phyloP scores from a whole-genome alignment of 2,797 vertebrate genomes.

The Diceros bicornis region DNA sequence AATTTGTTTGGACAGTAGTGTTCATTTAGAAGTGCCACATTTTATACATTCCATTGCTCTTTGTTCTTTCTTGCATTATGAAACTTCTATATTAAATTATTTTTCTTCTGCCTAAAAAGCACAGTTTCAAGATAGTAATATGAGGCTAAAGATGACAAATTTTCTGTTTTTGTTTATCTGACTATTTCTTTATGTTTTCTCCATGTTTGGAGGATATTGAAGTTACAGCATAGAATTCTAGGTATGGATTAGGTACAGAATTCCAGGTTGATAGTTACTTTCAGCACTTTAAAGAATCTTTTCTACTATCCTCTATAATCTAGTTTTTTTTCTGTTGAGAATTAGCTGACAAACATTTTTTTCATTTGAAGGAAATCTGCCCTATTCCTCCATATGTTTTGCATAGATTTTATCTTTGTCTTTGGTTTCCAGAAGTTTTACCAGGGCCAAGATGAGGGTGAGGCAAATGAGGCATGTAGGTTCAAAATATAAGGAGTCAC shows the following conservation, averaged over 20 bases:
- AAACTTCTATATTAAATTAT: not conserved
- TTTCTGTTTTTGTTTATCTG: not conserved
- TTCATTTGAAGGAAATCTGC: not conserved
- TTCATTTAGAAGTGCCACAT: not conserved
- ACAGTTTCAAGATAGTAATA: not conserved
- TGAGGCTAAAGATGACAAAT: not conserved
- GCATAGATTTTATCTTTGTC: not conserved
- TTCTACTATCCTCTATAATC: not conserved
- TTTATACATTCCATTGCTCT: not conserved
- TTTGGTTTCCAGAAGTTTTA: not conserved
- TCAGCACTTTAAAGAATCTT: not conserved
- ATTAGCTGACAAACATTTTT: not conserved
- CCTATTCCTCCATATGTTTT: not conserved
- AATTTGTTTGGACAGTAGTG: not conserved
- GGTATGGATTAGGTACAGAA: not conserved
- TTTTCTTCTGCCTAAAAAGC: not conserved
- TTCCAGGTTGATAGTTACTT: not conserved
- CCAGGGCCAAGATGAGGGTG: fast-evolving
- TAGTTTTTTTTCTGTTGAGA: not conserved
- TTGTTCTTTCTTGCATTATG: not conserved
- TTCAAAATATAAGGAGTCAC: fast-evolving
- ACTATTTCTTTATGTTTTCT: not conserved
- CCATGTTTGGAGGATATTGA: not conserved
- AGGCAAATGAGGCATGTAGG: not conserved
- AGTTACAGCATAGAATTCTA: not conserved